Base-by-base conservation (phyloP, 1,140 invertebrate genomes). In the Leguminivora glycinivorella region DNA sequence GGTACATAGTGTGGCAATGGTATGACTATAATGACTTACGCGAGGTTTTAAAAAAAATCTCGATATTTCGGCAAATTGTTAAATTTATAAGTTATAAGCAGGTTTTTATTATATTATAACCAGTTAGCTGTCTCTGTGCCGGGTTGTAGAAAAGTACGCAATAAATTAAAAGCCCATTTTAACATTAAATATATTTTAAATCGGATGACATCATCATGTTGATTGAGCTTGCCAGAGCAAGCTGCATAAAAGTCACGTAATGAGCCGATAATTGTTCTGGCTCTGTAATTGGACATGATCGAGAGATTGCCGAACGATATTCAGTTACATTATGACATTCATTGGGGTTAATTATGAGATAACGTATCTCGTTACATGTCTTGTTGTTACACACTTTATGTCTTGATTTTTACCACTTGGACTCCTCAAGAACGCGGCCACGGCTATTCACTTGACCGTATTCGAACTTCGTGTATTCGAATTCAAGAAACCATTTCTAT, bases 261-360 rank as follows among this genome's bases (percentile, higher is more conserved):
- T 29, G 25, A 29, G 6, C 26, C 7, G 24, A 63, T 34, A 63
- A 63, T 63, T 63, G 26, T 14, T 31, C 7, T 1, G 25, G 7
- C 6, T 9, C 25, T 29, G 24, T 63, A 63, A 63, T 63, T 25
- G 56, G 25, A 26, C 56, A 58, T 26, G 26, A n/a, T 34, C 26
- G n/a, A 6, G 17, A 9, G 26, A 34, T 63, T 17, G n/a, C 17
- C 25, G 25, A 26, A 29, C 24, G 24, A 56, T 24, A 56, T 24
- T 22, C 24, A 26, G 56, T 60, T 60, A 26, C 43, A 63, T 63
- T 26, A 63, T 63, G 26, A 63, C 14, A 14, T 60, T 60, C 4
- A 63, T 29, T 63, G 29, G 14, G 25, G 25, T 63, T 9, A 19
- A 63, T 63, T 31, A 31, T 31, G 25, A 31, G 58, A 17, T 29